Conservation (phyloP, 2,113 vertebrate genomes). For the Artemisiospiza belli region DNA sequence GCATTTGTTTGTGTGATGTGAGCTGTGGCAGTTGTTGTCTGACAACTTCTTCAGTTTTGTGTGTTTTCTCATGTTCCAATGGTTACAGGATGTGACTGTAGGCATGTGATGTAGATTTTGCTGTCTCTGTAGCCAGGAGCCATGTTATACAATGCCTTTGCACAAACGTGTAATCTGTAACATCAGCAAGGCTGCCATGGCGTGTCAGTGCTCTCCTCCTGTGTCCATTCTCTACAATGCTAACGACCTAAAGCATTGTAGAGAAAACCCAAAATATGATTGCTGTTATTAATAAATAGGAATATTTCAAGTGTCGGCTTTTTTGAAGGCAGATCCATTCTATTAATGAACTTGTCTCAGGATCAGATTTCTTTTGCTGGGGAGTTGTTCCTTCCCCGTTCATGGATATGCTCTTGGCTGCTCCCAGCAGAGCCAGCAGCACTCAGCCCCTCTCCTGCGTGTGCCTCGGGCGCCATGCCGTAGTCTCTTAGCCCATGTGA, state of each 20-base stretch:
- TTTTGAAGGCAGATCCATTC: background rate
- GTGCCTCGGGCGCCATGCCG: rapidly evolving
- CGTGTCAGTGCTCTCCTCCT: background rate
- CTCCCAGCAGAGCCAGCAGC: background rate
- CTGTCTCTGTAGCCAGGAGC: background rate
- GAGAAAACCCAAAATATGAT: background rate
- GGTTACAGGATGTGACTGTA: slow-evolving; percentile 27
- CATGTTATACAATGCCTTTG: background rate
- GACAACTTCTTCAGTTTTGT: background rate
- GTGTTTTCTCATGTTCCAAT: background rate
- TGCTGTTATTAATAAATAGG: background rate
- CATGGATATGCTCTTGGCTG: background rate
- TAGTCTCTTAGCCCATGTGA: background rate
- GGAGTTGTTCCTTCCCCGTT: background rate
- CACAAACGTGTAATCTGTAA: background rate
- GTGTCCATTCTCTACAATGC: no score
- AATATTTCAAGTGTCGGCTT: background rate
- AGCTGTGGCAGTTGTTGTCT: slow-evolving; percentile 16
- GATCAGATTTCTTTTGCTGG: background rate
- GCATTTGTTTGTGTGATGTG: slow-evolving; percentile 3
- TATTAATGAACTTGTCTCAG: background rate
- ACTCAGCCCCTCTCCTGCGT: rapidly evolving
- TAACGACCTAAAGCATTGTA: background rate
- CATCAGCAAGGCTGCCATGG: background rate
- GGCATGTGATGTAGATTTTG: background rate